phyloP scores from a whole-genome alignment of 1,140 invertebrate species.

The Zophobas atratus region DNA sequence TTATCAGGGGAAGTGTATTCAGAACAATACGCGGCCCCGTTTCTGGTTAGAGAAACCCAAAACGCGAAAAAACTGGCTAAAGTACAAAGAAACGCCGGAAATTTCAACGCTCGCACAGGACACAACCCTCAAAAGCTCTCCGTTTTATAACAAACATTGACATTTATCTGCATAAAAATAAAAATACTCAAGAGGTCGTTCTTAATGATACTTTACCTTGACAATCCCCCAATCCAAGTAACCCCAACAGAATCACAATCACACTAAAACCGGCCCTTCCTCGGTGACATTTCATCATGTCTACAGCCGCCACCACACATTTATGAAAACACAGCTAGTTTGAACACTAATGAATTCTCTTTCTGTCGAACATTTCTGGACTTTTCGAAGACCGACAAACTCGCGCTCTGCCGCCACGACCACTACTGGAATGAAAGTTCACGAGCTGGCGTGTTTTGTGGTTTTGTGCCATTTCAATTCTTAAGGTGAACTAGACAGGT shows the following conservation, averaged over 20 bases:
- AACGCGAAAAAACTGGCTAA: background rate
- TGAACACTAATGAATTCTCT: background rate
- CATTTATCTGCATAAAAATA: background rate
- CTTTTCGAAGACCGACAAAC: background rate
- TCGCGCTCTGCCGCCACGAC: slow-evolving; percentile 19
- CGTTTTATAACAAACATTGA: background rate
- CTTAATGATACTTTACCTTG: slow-evolving; percentile 36
- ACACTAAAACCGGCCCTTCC: slow-evolving; percentile 31
- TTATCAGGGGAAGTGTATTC: no score
- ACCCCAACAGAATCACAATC: slow-evolving; percentile 41
- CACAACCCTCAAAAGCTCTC: background rate
- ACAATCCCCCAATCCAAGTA: slow-evolving; percentile 28
- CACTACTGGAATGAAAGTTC: slow-evolving; percentile 48
- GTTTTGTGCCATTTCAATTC: slow-evolving; percentile 47
- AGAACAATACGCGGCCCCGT: no score
- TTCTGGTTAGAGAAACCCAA: no score
- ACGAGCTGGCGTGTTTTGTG: slow-evolving; percentile 38
- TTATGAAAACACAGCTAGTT: slow-evolving; percentile 32
- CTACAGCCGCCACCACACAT: slow-evolving; percentile 43
- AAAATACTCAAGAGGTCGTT: background rate
- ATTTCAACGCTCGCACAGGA: slow-evolving; percentile 43
- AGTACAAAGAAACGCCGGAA: background rate
- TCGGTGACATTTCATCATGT: slow-evolving; percentile 35
- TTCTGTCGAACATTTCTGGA: slow-evolving; percentile 12
- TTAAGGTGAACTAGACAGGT: slow-evolving; percentile 48